Evolutionary conservation across 2,113 vertebrate species (phyloP).

Genomic region (Eulemur rufifrons): DNA sequence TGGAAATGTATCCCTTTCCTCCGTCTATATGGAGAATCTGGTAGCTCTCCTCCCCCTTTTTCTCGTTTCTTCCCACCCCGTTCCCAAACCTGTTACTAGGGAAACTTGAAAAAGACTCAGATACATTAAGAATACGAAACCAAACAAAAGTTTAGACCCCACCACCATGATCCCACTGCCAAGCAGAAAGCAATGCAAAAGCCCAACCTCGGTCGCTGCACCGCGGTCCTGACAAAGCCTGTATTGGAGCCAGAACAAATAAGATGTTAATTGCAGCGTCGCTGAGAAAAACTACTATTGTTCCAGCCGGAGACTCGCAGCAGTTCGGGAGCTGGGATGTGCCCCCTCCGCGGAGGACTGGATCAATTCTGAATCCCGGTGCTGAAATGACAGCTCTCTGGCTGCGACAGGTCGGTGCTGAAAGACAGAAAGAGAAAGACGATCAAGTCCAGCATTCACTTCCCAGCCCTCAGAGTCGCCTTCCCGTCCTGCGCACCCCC

Average conservation of each 20-base stretch:
- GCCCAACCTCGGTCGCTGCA: conserved; percentile 40
- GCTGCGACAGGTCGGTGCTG: conserved; percentile 25
- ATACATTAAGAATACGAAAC: conserved; percentile 7
- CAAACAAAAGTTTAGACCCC: conserved; percentile 68
- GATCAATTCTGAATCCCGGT: conserved; percentile 59
- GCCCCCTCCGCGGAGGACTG: conserved; percentile 45
- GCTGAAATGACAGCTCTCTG: conserved; percentile 69
- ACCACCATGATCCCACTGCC: conserved; percentile 44
- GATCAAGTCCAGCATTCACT: conserved; percentile 54
- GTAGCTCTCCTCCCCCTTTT: background rate
- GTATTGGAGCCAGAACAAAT: conserved; percentile 66
- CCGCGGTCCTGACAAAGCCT: conserved; percentile 48
- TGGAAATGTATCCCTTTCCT: background rate
- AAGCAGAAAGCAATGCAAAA: conserved; percentile 47
- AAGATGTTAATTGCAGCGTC: conserved; percentile 79
- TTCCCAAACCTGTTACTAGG: conserved; percentile 60
- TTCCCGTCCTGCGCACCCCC: background rate
- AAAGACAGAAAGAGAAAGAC: conserved; percentile 5
- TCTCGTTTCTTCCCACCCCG: background rate
- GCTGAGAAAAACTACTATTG: conserved; percentile 79
- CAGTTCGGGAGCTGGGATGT: conserved; percentile 25
- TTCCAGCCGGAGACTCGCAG: conserved; percentile 67
- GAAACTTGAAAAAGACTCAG: conserved; percentile 65
- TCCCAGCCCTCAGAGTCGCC: background rate
- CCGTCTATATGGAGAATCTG: background rate